Conservation (phyloP, 2,113 vertebrate species). For the Sclerurus mexicanus region DNA sequence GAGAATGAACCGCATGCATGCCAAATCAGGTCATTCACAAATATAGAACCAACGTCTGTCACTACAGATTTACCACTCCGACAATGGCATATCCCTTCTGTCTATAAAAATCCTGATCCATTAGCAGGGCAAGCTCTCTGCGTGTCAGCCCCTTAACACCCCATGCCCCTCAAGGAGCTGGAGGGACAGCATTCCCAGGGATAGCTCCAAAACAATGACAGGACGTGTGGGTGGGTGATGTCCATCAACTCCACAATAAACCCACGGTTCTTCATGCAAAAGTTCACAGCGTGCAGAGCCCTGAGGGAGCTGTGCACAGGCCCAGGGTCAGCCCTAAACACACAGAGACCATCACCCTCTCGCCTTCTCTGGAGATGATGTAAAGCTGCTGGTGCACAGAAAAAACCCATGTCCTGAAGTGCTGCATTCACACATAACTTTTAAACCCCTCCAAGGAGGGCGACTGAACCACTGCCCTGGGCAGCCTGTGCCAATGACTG, state of each 20-base stretch:
- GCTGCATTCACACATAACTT: background rate
- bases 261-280: background rate
- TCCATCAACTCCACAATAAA: background rate
- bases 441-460: background rate
- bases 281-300: background rate
- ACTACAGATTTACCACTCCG: conserved; percentile 75
- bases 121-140: conserved; percentile 34
- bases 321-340: background rate
- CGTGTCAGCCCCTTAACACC: conserved; percentile 19
- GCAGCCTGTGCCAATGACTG: background rate
- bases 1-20: conserved; percentile 70
- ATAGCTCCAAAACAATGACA: background rate
- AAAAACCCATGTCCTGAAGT: background rate
- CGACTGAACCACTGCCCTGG: background rate
- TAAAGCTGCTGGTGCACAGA: background rate
- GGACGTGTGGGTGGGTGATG: background rate
- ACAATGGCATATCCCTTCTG: conserved; percentile 72
- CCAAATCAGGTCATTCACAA: conserved; percentile 83
- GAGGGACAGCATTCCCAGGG: background rate
- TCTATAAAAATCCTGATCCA: conserved; percentile 67
- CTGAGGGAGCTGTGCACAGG: background rate
- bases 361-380: background rate
- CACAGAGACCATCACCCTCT: background rate
- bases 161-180: background rate
- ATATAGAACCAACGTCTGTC: conserved; percentile 79